Base-by-base conservation (phyloP, 2,888 invertebrate species). In the Dryomyza anilis region DNA sequence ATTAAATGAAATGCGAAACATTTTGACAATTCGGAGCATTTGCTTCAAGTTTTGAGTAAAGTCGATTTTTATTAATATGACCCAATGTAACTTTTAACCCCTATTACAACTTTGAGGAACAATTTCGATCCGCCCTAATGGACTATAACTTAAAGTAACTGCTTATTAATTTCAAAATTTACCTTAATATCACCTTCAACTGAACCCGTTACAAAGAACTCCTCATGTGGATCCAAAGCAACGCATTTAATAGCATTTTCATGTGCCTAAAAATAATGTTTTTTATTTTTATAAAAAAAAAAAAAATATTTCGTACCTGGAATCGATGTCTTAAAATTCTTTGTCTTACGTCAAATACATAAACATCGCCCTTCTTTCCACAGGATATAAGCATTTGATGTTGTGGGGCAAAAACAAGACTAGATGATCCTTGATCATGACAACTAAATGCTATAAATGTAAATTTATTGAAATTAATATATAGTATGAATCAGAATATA, bases 351-450 rank as follows among this genome's bases (percentile, higher is more conserved):
- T 99, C 99, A 85, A 98, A 95, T 80, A 98, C 91, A 78, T 94
- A 95, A 72, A 98, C 92, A 82, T 97, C 96, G 36, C 99, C 99
- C 82, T 95, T 95, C 80, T 97, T 95, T 16, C 98, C 98, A 73
- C 97, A 96, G 69, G 96, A 96, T 76, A 98, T 94, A 61, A 99
- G 86, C 70, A 96, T 88, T 80, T 98, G 98, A 82, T 94, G 93
- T 76, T 94, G 92, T 1, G 97, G 95, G 10, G 97, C 95, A 84
- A 95, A 95, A 57, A 94, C 89, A 63, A 97, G 85, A 78, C 94
- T 91, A 66, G 95, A 93, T 2, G 96, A 92, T 65, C 97, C 96
- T 83, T 95, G 94, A 76, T 96, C 95, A 84, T 98, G 97, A 79
- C 96, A 97, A 36, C 91, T 89, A 85, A 96, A 98, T 55, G 95